Conservation (phyloP, 2,113 vertebrate genomes). For the Indicator maculatus region DNA sequence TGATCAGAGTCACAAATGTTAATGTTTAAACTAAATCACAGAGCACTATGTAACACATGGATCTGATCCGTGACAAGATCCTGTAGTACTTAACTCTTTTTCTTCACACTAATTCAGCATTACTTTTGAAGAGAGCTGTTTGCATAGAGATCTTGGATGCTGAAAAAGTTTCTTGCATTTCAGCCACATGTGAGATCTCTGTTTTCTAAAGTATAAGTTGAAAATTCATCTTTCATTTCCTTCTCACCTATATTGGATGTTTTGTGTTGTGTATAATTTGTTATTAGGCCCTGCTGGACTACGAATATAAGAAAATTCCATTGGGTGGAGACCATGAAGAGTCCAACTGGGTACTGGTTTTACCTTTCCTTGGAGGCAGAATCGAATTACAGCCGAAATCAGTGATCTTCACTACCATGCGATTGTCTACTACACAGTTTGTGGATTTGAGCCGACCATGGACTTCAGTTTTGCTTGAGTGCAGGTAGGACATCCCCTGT, state of each 20-base stretch:
- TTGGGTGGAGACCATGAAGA: not conserved
- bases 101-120: not conserved
- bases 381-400: constrained; percentile 95
- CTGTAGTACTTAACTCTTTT: not conserved
- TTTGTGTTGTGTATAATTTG: not conserved
- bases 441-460: constrained; percentile 96
- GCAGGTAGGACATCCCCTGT: constrained; percentile 97
- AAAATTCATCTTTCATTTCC: not conserved
- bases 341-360: not conserved
- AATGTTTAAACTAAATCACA: not conserved
- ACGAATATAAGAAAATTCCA: not conserved
- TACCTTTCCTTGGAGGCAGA: constrained; percentile 85
- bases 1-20: not conserved
- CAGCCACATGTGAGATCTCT: not conserved
- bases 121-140: not conserved
- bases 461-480: constrained; percentile 90
- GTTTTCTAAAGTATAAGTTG: not conserved
- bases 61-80: not conserved
- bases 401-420: constrained; percentile 99
- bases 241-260: not conserved
- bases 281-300: not conserved
- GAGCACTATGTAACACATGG: not conserved
- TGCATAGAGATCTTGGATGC: not conserved
- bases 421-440: constrained; percentile 95
- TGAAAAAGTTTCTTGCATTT: not conserved